phyloP scores from a whole-genome alignment of 2,888 invertebrate species.

The Tenodera sinensis region DNA sequence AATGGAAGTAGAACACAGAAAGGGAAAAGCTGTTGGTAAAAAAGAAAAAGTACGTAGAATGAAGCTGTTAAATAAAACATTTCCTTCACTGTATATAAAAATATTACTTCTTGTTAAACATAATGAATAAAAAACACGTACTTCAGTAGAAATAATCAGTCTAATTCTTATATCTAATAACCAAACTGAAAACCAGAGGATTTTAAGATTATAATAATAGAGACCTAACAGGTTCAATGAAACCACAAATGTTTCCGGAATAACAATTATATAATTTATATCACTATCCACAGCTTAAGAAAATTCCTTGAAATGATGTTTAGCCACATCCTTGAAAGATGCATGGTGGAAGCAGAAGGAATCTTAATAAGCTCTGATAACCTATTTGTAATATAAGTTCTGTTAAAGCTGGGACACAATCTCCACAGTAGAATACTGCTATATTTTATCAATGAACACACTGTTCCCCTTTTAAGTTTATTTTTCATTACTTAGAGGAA shows the following conservation, averaged over 20 bases:
- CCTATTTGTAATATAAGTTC: neutral
- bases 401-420: neutral
- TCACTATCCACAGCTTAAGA: neutral
- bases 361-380: neutral
- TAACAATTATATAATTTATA: neutral
- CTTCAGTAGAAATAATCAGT: neutral
- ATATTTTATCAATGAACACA: neutral
- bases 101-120: neutral
- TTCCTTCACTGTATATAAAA: neutral
- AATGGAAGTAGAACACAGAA: no score
- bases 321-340: neutral
- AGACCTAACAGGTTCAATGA: neutral
- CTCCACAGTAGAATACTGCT: neutral
- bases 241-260: neutral
- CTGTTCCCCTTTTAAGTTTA: neutral
- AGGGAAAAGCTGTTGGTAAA: neutral
- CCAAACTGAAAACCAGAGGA: neutral
- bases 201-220: neutral
- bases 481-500: neutral
- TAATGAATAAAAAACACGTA: neutral
- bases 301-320: neutral
- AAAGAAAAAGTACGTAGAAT: neutral
- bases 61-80: neutral
- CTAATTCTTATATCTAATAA: neutral
- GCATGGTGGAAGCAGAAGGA: neutral